Conservation (phyloP, 2,797 vertebrate species). For the Myotis findleyi region DNA sequence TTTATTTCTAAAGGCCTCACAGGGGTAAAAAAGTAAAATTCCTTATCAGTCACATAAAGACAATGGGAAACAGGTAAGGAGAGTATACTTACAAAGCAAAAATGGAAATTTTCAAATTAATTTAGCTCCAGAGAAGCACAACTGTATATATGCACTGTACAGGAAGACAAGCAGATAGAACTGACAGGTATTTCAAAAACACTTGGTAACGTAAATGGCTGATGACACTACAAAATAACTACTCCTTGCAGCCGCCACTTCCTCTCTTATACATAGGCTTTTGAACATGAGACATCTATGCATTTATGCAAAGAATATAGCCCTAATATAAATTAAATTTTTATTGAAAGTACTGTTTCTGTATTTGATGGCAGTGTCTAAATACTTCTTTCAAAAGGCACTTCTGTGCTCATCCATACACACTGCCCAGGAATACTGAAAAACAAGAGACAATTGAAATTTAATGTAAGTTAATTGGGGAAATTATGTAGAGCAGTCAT, state of each 20-base stretch:
- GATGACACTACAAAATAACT: not conserved
- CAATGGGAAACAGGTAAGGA: not conserved
- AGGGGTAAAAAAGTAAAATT: not conserved
- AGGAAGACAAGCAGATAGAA: not conserved
- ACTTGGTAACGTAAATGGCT: not conserved
- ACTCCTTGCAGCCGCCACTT: not conserved
- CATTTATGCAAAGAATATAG: not conserved
- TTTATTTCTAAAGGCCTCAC: conserved; percentile 42
- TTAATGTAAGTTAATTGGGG: not conserved
- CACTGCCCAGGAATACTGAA: not conserved
- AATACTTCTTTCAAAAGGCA: not conserved
- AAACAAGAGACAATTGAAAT: not conserved
- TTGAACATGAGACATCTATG: not conserved
- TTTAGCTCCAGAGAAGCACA: not conserved
- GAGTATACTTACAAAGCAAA: conserved; percentile 22
- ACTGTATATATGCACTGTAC: not conserved
- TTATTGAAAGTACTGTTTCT: not conserved
- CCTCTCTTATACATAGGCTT: not conserved
- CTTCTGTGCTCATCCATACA: not conserved
- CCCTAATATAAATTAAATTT: not conserved
- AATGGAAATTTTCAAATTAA: not conserved
- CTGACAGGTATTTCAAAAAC: not conserved
- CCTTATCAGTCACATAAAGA: not conserved
- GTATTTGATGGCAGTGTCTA: not conserved
- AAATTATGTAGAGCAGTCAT: conserved; percentile 28